Conservation (phyloP, 2,888 invertebrate species). For the Epirrhoe alternata region DNA sequence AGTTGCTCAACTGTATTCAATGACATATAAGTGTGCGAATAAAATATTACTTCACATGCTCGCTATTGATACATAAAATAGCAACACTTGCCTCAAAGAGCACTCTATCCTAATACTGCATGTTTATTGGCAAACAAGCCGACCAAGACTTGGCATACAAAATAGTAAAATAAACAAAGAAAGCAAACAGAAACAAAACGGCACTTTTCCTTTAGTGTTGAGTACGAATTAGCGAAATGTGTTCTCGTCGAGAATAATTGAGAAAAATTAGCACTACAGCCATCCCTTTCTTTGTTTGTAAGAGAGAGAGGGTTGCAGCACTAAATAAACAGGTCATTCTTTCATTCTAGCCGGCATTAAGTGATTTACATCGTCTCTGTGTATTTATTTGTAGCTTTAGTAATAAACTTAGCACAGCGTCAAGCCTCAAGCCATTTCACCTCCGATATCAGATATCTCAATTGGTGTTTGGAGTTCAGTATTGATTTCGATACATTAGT, state of each 20-base stretch:
- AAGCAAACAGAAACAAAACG: conserved; percentile 47
- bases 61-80: background rate
- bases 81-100: background rate
- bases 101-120: conserved; percentile 8
- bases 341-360: conserved; percentile 1
- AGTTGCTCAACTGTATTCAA: too few relatives aligned
- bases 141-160: conserved; percentile 40
- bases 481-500: background rate
- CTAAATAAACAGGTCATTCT: conserved; percentile 9
- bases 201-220: conserved; percentile 50
- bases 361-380: conserved; percentile 12
- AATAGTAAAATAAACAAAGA: conserved; percentile 54
- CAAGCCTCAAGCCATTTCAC: background rate
- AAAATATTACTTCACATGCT: background rate
- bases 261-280: conserved; percentile 51
- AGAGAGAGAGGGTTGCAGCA: conserved; percentile 6
- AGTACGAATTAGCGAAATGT: conserved; percentile 69
- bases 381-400: background rate
- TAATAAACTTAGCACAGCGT: background rate
- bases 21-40: background rate
- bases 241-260: conserved; percentile 56
- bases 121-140: conserved; percentile 28
- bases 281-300: conserved; percentile 27
- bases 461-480: background rate
- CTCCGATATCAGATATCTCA: background rate